Evolutionary conservation across 2,113 vertebrate species (phyloP), one percentile per base, ranked within the genome.

Genomic region (Cacatua alba): DNA sequence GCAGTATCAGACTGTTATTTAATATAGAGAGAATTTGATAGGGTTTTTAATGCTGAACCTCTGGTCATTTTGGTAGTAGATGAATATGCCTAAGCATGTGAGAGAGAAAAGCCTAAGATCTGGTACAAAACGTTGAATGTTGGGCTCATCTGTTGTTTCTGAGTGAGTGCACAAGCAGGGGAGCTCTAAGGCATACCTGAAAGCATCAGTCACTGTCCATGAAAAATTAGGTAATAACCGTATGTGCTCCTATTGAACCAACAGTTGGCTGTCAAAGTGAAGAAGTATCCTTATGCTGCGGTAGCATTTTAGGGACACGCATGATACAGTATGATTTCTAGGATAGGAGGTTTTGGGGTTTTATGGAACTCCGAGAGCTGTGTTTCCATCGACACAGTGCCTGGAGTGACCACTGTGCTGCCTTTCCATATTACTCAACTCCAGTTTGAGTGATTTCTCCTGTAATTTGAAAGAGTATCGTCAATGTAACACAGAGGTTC

Each of bases 341-440:
- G 29, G 19, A 60, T 2, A 75, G 0, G 1, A 79, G 35, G 13
- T 49, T 67, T 90, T 1, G 2, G 23, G 20, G 17, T 60, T 72
- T 33, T 55, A 17, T 53, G 43, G 65, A 67, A 11, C 39, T 65
- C 26, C 12, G 3, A 46, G 68, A 59, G 31, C 31, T 78, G n/a
- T 9, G 1, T 86, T 94, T 91, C 72, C n/a, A 46, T 70, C 0
- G 0, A 9, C 2, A 1, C 7, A 19, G 18, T 5, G 3, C 62
- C 52, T 72, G 52, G 43, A 52, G 33, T 82, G 81, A 52, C 14
- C n/a, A 11, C 48, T 53, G 29, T 10, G 10, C 16, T 78, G 62
- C 17, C 28, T 82, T 89, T 89, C 35, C n/a, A 3, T 39, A 5
- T 14, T 69, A 49, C 57, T 59, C 33, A 35, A 10, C 57, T 59